Evolutionary conservation across 2,797 vertebrate species (phyloP).

Genomic region (Gymnothorax reevesii): DNA sequence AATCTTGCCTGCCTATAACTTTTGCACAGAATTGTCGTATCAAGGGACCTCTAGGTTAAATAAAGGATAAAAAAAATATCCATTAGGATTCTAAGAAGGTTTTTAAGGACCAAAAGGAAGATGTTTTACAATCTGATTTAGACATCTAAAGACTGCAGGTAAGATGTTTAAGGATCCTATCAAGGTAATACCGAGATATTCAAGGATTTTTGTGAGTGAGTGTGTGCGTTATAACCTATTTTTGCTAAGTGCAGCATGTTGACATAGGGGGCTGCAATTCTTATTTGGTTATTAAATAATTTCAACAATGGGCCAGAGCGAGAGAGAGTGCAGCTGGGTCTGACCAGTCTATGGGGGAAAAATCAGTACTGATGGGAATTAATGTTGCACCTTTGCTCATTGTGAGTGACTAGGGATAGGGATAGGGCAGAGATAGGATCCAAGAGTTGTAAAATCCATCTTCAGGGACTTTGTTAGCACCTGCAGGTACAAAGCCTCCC

Average conservation of each 20-base stretch:
- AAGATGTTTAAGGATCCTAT: too few relatives aligned
- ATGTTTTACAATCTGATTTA: too few relatives aligned
- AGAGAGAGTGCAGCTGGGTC: not conserved
- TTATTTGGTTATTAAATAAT: not conserved
- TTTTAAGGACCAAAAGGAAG: too few relatives aligned
- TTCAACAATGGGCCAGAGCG: not conserved
- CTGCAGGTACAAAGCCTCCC: constrained; percentile 19
- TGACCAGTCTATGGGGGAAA: not conserved
- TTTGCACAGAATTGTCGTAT: too few relatives aligned
- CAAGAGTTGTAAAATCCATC: constrained; percentile 27
- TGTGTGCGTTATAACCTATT: too few relatives aligned
- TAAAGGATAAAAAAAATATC: too few relatives aligned
- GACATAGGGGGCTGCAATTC: not conserved
- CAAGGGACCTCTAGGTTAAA: too few relatives aligned
- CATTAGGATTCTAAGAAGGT: too few relatives aligned
- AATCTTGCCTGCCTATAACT: too few relatives aligned
- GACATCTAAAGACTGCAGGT: too few relatives aligned
- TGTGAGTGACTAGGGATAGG: constrained; percentile 25
- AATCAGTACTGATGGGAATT: constrained; percentile 1
- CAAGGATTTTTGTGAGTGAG: too few relatives aligned
- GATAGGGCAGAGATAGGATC: not conserved
- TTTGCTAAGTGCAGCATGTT: not conserved
- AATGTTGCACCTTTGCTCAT: constrained; percentile 41
- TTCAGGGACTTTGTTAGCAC: constrained; percentile 58
- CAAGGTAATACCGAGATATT: too few relatives aligned